Conservation (phyloP, 1,140 invertebrate genomes). For the Lepidurus packardi region DNA sequence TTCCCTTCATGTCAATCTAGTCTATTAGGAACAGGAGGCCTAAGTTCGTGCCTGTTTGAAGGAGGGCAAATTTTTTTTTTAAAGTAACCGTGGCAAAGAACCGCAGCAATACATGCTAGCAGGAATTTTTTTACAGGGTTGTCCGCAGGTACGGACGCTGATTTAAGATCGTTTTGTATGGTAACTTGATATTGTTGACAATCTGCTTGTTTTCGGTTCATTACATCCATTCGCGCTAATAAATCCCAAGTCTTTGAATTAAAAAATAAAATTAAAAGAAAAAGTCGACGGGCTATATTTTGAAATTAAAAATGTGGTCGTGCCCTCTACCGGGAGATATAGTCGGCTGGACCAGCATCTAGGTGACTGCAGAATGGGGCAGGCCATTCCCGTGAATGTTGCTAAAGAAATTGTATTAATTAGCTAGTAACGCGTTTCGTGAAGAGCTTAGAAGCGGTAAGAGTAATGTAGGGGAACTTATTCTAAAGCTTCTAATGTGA, state of each 20-base stretch:
- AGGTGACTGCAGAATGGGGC: too few relatives aligned
- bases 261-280: background rate
- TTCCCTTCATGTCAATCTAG: constrained; percentile 18
- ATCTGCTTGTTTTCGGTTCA: constrained; percentile 16
- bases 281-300: too few relatives aligned
- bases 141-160: background rate
- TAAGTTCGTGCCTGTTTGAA: constrained; percentile 21
- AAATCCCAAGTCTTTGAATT: background rate
- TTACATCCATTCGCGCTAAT: constrained; percentile 11
- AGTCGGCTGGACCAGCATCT: too few relatives aligned
- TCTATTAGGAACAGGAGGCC: constrained; percentile 21
- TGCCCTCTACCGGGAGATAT: too few relatives aligned
- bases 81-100: constrained; percentile 15
- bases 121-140: constrained; percentile 7
- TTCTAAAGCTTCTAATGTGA: too few relatives aligned
- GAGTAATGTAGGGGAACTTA: too few relatives aligned
- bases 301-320: too few relatives aligned
- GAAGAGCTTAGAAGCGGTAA: too few relatives aligned
- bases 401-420: too few relatives aligned
- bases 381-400: too few relatives aligned
- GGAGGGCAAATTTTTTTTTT: constrained; percentile 14
- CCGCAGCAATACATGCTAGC: constrained; percentile 6
- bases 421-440: too few relatives aligned
- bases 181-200: constrained; percentile 10
- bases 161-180: constrained; percentile 22